Evolutionary conservation across 1,140 invertebrate genomes (phyloP), one percentile per base, ranked within the genome.

Genomic region (Probaryconus sp.): DNA sequence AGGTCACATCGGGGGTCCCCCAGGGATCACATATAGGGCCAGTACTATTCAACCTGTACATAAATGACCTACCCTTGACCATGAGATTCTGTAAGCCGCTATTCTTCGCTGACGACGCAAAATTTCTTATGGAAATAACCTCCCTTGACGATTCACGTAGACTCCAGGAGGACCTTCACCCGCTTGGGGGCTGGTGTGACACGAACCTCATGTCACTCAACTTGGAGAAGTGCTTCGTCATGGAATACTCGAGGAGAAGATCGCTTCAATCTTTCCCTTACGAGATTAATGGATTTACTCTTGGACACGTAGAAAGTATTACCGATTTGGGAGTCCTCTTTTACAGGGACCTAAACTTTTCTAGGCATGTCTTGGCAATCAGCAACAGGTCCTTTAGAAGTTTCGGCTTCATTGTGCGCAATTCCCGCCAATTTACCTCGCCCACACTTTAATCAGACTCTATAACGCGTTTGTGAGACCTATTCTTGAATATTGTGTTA

Each of bases 21-120:
- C 80, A 84, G 56, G 81, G 81, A 24, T 81, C 73, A 7, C 74
- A 79, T 51, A 40, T 84, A n/a, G 79, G 78, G 1, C 80, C 81
- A 1, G 40, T 82, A 11, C 47, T 83, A 11, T 83, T 84, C 50
- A 20, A 61, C 20, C 47, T 79, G 13, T 83, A 75, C 14, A 76
- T 83, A 11, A 83, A 83, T 65, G n/a, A 37, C 14, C 7, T 24
- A 7, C 7, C 3, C 21, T 7, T 24, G 7, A 7, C 3, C 7
- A 24, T 24, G 3, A 3, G 7, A 4, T 3, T 4, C 21, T 3
- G 3, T 24, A 7, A 24, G 21, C 7, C 7, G 3, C 7, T 24
- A 7, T 24, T 24, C 21, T 24, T 24, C 7, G 21, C 21, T 4
- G 21, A 24, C 7, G 21, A 24, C 7, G 21, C 7, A 4, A 24